A percentile compares a stretch with the other conserved stretches of the same genome.
phyloP scores from a whole-genome alignment of 2,888 invertebrate species.

The Caenorhabditis sp. region DNA sequence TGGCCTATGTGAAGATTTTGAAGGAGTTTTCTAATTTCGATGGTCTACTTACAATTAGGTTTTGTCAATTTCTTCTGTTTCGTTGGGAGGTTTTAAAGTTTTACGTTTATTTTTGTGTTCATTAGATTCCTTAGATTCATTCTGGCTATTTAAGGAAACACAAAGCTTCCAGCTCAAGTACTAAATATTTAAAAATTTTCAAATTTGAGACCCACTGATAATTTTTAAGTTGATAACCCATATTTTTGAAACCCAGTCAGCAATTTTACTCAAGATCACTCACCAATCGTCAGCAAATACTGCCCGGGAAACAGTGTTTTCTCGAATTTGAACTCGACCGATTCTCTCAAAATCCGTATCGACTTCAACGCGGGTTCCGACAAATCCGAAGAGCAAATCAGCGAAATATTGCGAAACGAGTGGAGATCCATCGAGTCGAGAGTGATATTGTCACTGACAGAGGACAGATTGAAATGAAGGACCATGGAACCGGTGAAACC shows the following conservation, averaged over 20 bases:
- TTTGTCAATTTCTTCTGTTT: no score
- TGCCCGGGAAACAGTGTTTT: slow-evolving; percentile 60
- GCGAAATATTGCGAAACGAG: slow-evolving; percentile 69
- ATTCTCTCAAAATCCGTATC: slow-evolving; percentile 61
- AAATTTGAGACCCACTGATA: no score
- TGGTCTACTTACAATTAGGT: no score
- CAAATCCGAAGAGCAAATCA: slow-evolving; percentile 58
- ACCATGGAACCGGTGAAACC: slow-evolving; percentile 69
- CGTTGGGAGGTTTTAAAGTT: no score
- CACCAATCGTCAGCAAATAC: slow-evolving; percentile 70
- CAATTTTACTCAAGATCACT: slow-evolving; percentile 20
- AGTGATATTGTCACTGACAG: slow-evolving; percentile 56
- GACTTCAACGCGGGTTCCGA: slow-evolving; percentile 63
- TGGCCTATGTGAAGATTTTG: no score
- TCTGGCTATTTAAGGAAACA: no score
- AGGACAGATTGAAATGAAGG: slow-evolving; percentile 64
- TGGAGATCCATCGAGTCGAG: slow-evolving; percentile 66
- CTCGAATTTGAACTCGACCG: slow-evolving; percentile 65
- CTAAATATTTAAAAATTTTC: no score
- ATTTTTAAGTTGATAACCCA: no score
- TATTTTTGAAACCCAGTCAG: background rate
- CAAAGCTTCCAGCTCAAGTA: no score
- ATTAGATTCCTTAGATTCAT: no score
- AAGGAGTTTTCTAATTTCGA: no score
- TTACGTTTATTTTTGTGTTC: no score